Evolutionary conservation across 2,797 vertebrate species (phyloP), one percentile per base, ranked within the genome.

Genomic region (Parambassis ranga): DNA sequence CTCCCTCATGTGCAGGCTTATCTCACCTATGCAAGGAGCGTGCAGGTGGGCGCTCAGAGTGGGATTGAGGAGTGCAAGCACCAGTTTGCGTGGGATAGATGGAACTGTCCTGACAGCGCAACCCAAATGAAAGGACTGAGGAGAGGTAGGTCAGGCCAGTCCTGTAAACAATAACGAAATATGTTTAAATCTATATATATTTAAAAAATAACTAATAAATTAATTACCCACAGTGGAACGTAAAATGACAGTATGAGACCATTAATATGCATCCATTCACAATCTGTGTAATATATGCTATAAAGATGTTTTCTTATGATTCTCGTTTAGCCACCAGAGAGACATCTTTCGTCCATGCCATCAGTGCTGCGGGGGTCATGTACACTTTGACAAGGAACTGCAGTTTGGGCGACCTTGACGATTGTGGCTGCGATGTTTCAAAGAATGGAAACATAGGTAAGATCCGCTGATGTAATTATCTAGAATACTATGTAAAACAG

Each of bases 341-440:
- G 81, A 96, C 95, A 0, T 96, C 97, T 37, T 98, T 99, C 33
- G 90, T 99, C 7, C 96, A 98, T 0, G 98, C 98, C 10, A 96
- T 99, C 86, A 98, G 95, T 80, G 95, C 97, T 0, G 98, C 98
- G 0, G 97, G 96, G 0, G 95, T 99, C 46, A 95, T 97, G 96
- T 94, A 95, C 79, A 95, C 94, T 14, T 89, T 99, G 33, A 97
- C 96, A 71, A 95, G 94, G 86, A 99, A 98, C 91, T 99, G 98
- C 27, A 99, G 96, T 77, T 90, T 97, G 81, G 98, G 98, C 0
- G 95, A 97, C 72, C 93, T 99, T 0, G 95, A 96, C 43, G 94
- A 94, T 86, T 99, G 98, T 7, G 95, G 95, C 65, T 99, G 97
- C 10, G 98, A 99, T 19, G 91, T 92, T 39, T 96, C 96, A 31